Evolutionary conservation across 2,797 vertebrate genomes (phyloP), one percentile per base, ranked within the genome.

Genomic region (Leptoclinus maculatus): DNA sequence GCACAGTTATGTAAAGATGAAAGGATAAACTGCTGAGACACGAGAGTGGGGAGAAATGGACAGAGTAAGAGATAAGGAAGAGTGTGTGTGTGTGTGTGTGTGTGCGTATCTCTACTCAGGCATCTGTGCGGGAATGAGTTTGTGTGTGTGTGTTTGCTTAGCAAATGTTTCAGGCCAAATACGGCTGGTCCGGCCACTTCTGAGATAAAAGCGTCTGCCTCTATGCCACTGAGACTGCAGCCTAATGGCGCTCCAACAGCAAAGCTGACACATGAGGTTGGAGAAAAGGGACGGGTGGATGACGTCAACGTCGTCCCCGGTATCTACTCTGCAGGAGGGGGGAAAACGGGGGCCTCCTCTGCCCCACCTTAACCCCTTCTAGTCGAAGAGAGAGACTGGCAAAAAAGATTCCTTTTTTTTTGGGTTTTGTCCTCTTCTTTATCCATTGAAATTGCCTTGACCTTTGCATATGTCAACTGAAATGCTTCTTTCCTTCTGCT

Each of bases 21-120:
- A 87, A 90, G 85, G 87, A 92, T 91, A 91, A 92, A 93, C 78
- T 89, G 88, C 86, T 88, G 89, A 91, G 89, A 89, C 85, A 83
- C 82, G 80, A 87, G 74, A 88, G 71, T 62, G 74, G 70, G 72
- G 78, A 83, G 78, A 85, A 78, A 83, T 87, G 87, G 85, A 87
- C 84, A 67, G 63, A 78, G 82, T 65, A 53, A n/a, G 78, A 91
- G 85, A 88, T 79, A 80, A 76, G 81, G 53, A 65, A 56, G 75
- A 71, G 65, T 56, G 53, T 58, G 63, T 62, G 73, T 11, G 58
- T 32, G 43, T n/a, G 76, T 54, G 38, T 68, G 45, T 34, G 65
- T 51, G 34, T 45, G 81, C 53, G 57, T 51, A 32, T 59, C 51
- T 67, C 25, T 25, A 41, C 59, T 23, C 36, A 16, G 2, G 1